phyloP scores from a whole-genome alignment of 2,113 vertebrate genomes.

The Callorhinus ursinus region DNA sequence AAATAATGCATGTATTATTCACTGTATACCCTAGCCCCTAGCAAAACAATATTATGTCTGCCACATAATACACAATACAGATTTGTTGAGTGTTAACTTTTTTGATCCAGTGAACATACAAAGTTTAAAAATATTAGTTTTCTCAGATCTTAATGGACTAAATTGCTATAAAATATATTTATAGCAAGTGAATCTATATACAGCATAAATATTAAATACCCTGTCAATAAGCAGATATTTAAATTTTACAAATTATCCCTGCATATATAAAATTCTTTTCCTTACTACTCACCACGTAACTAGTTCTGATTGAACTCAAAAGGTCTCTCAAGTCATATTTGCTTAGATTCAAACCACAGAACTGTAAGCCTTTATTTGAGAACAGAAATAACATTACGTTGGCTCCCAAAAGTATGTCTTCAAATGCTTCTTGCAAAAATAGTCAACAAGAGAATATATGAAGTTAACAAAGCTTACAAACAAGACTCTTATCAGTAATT shows the following conservation, averaged over 20 bases:
- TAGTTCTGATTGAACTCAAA: neutral
- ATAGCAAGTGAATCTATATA: neutral
- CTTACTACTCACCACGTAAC: neutral
- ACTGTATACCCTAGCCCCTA: neutral
- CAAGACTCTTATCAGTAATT: slow-evolving; percentile 63
- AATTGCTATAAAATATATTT: slow-evolving; percentile 57
- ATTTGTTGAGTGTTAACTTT: slow-evolving; percentile 39
- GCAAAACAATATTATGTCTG: neutral
- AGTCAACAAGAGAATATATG: neutral
- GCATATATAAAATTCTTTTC: neutral
- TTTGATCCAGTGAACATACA: slow-evolving; percentile 3
- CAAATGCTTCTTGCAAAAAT: slow-evolving; percentile 36
- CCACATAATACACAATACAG: neutral
- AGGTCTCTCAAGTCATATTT: neutral
- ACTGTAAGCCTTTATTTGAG: neutral
- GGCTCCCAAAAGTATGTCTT: neutral
- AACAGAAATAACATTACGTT: neutral
- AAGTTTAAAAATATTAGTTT: slow-evolving; percentile 47
- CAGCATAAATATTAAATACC: slow-evolving; percentile 28
- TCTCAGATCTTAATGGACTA: slow-evolving; percentile 29
- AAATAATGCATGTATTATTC: neutral
- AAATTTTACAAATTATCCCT: slow-evolving; percentile 31
- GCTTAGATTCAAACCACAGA: slow-evolving; percentile 10
- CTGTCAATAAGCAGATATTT: slow-evolving; percentile 1
- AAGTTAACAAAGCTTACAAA: slow-evolving; percentile 19